phyloP scores from a whole-genome alignment of 2,888 invertebrate genomes.

The Eueremaeus valkanovi region DNA sequence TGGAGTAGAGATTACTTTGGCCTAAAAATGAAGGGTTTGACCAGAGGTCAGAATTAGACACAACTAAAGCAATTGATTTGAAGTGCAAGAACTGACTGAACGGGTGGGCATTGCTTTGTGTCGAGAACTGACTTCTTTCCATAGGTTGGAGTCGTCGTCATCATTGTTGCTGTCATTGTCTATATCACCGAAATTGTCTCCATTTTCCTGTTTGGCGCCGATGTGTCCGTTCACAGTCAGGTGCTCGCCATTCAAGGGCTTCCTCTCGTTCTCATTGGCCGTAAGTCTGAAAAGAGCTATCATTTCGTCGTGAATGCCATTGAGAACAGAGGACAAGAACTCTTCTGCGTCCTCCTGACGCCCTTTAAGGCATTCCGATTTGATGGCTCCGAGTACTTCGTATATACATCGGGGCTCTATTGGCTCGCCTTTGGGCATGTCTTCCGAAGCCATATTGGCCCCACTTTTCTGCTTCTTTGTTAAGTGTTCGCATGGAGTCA shows the following conservation, averaged over 20 bases:
- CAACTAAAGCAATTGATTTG: not conserved
- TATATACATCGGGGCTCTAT: constrained; percentile 86
- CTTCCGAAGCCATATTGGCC: constrained; percentile 45
- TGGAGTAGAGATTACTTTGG: constrained; percentile 76
- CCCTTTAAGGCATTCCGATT: constrained; percentile 62
- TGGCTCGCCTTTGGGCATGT: constrained; percentile 62
- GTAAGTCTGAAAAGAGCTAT: constrained; percentile 63
- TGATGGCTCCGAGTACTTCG: constrained; percentile 71
- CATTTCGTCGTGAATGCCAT: constrained; percentile 95
- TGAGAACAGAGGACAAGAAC: constrained; percentile 85
- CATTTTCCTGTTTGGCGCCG: constrained; percentile 36
- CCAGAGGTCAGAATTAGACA: no score
- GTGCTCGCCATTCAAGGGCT: constrained; percentile 64
- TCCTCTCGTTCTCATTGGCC: constrained; percentile 62
- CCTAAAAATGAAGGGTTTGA: constrained; percentile 50
- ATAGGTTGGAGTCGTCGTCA: constrained; percentile 46
- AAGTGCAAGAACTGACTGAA: constrained; percentile 59
- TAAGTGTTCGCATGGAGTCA: constrained; percentile 53
- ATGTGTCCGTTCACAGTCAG: constrained; percentile 48
- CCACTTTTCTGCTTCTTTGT: constrained; percentile 37
- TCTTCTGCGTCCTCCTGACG: constrained; percentile 97
- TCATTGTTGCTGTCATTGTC: constrained; percentile 46
- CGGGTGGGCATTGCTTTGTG: constrained; percentile 84
- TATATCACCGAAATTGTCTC: constrained; percentile 44
- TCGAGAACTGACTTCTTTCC: constrained; percentile 64